Evolutionary conservation across 2,797 vertebrate genomes (phyloP).

Genomic region (Falco biarmicus): DNA sequence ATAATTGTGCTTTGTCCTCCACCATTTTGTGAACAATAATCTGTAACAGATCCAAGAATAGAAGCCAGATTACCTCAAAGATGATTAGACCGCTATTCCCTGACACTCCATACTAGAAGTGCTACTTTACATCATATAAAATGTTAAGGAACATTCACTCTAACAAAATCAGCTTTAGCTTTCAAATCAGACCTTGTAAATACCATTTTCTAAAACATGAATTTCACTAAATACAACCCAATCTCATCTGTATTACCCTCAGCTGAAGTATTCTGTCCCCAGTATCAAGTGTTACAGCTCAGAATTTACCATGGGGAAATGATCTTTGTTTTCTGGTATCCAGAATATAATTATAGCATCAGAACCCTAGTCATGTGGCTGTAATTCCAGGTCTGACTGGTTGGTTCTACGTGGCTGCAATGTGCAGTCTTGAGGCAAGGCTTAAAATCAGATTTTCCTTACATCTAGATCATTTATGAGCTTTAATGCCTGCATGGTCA

Average conservation of each 20-base stretch:
- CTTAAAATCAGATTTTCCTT: not conserved
- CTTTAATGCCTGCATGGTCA: not conserved
- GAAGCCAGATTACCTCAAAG: not conserved
- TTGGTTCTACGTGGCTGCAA: not conserved
- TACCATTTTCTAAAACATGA: not conserved
- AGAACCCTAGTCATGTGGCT: not conserved
- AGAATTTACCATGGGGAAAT: not conserved
- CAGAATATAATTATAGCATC: not conserved
- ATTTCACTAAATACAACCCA: not conserved
- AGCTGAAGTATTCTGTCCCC: not conserved
- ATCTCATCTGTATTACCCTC: not conserved
- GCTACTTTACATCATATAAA: not conserved
- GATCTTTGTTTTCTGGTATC: not conserved
- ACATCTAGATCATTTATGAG: not conserved
- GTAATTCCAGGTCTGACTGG: not conserved
- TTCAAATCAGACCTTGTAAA: not conserved
- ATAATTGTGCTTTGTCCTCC: not conserved
- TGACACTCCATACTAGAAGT: not conserved
- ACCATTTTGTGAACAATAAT: not conserved
- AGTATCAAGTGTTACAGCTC: not conserved
- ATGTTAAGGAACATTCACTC: not conserved
- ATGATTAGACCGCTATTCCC: not conserved
- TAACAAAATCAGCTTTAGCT: not conserved
- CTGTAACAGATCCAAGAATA: not conserved
- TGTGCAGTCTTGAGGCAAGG: not conserved